phyloP scores from a whole-genome alignment of 2,888 invertebrate genomes.

The Eupithecia abbreviata region DNA sequence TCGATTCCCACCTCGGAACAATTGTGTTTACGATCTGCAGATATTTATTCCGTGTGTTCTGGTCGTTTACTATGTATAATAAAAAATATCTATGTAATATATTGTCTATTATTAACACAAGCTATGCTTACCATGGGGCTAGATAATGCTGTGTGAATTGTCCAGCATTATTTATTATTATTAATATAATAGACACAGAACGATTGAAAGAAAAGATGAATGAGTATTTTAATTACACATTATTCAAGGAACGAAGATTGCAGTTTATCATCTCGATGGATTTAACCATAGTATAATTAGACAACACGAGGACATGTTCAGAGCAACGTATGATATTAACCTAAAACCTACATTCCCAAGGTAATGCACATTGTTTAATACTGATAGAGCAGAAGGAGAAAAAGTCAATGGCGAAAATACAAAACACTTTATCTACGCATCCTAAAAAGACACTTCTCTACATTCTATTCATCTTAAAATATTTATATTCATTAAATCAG shows the following conservation, averaged over 20 bases:
- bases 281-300: slow-evolving; percentile 40
- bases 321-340: slow-evolving; percentile 23
- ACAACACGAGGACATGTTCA: slow-evolving; percentile 37
- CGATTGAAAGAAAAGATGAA: slow-evolving; percentile 25
- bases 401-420: background rate
- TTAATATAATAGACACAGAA: slow-evolving; percentile 17
- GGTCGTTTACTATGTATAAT: too few relatives aligned
- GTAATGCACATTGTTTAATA: background rate
- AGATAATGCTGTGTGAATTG: too few relatives aligned
- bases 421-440: background rate
- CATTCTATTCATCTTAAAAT: background rate
- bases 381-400: background rate
- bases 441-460: background rate
- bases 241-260: slow-evolving; percentile 47
- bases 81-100: too few relatives aligned
- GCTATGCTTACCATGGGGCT: too few relatives aligned
- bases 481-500: too few relatives aligned
- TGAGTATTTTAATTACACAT: slow-evolving; percentile 31
- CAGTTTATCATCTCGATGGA: slow-evolving; percentile 47
- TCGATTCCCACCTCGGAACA: too few relatives aligned
- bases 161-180: too few relatives aligned
- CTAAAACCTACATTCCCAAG: slow-evolving; percentile 30
- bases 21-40: too few relatives aligned
- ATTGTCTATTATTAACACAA: too few relatives aligned
- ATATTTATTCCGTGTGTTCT: too few relatives aligned